These are phyloP conservation scores for Zaprionus bogoriensis DNA, from an alignment of 2,888 invertebrate genomes.

Conservation along the genomic window DNA sequence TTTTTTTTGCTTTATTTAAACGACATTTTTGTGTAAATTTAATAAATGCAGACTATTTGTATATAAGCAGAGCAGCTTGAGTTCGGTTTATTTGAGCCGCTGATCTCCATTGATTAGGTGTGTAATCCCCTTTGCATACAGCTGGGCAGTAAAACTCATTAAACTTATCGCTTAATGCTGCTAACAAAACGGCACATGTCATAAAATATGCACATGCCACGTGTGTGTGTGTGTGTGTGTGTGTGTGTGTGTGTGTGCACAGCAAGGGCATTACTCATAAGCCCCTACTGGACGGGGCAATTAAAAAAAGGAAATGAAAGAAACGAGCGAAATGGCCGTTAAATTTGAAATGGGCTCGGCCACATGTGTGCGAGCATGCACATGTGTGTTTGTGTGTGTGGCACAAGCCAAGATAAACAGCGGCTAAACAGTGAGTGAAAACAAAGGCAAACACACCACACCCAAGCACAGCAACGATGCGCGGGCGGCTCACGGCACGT, in stretches of 20 bases:
- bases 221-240: neutral
- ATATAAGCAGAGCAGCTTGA: no score
- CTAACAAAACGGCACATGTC: slow-evolving; percentile 33
- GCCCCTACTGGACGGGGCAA: slow-evolving; percentile 33
- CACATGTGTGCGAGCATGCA: slow-evolving; percentile 5
- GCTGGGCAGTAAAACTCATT: slow-evolving; percentile 44
- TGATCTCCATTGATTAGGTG: no score
- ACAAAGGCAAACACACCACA: slow-evolving; percentile 60
- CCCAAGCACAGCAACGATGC: slow-evolving; percentile 42
- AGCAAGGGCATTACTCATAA: slow-evolving; percentile 55
- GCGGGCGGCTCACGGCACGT: neutral
- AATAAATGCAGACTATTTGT: no score
- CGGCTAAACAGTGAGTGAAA: slow-evolving; percentile 58
- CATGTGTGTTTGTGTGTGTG: slow-evolving; percentile 13
- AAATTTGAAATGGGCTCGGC: slow-evolving; percentile 54
- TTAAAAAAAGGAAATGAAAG: slow-evolving; percentile 38
- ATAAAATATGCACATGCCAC: slow-evolving; percentile 42
- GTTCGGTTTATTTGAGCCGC: no score
- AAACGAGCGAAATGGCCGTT: slow-evolving; percentile 49
- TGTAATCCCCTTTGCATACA: no score
- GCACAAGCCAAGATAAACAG: slow-evolving; percentile 49
- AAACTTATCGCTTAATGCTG: slow-evolving; percentile 56
- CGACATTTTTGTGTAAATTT: no score
- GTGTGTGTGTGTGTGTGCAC: neutral
- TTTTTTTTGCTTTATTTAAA: no score